Evolutionary conservation across 1,140 invertebrate genomes (phyloP), one percentile per base, ranked within the genome.

Genomic region (Fopius arisanus): DNA sequence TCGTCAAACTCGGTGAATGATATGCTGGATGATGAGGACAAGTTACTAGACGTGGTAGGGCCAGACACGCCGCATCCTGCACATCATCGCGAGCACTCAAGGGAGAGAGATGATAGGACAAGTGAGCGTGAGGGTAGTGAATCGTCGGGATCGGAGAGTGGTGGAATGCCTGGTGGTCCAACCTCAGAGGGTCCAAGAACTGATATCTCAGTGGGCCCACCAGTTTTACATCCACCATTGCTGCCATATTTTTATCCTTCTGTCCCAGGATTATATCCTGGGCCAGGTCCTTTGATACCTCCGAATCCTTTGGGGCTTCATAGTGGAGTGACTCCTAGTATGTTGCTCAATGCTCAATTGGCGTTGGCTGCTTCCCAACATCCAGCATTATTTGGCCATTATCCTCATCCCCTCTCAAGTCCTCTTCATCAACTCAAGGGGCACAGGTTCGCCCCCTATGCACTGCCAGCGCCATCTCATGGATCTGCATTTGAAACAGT

Each of bases 221-320:
- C 96, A 7, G 75, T 77, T 3, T 92, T 96, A 10, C 95, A 96
- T 80, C 95, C 95, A 10, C 94, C 94, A 14, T 89, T 96, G 63
- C 88, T 97, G 77, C 96, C 95, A 70, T 97, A 96, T 89, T 91
- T 97, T 14, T 96, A 96, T 83, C 93, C 94, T 0, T 94, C 93
- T n/a, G 85, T 88, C 7, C 90, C 90, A 1, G 94, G 94, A 1
- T 87, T 97, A 65, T 96, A 96, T 86, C 93, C 92, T 16, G 89
- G 90, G 10, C 90, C 91, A 3, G 88, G 89, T 4, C 92, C 90
- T 0, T 91, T 94, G 63, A 92, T 94, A 79, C 91, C 90, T 1
- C 93, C 93, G 7, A 86, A 81, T 69, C 93, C 92, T 21, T 83
- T 92, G 26, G 91, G 90, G 0, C 85, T 92, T 21, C 90, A 92